These are phyloP conservation scores for Scrobipalpa costella DNA, from an alignment of 2,888 invertebrate species.

Conservation along the genomic window DNA sequence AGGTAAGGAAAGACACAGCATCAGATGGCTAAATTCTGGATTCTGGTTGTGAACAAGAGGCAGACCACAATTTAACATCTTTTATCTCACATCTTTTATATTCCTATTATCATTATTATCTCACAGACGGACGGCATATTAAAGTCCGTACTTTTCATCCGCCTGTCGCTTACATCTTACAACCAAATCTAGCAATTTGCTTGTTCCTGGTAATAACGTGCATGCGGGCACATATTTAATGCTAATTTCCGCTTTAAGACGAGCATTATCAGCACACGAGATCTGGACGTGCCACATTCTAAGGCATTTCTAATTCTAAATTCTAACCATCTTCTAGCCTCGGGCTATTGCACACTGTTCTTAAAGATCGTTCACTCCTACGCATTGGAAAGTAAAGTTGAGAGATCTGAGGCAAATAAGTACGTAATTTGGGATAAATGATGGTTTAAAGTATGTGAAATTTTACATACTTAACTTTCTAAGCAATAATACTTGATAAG, in stretches of 20 bases:
- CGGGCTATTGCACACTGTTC: constrained; percentile 3
- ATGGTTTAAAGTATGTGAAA: neutral
- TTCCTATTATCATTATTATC: too few relatives aligned
- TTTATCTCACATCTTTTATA: too few relatives aligned
- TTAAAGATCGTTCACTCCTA: constrained; percentile 1
- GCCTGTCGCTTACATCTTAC: neutral
- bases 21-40: too few relatives aligned
- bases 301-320: neutral
- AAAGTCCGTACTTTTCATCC: too few relatives aligned
- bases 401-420: neutral
- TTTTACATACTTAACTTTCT: neutral
- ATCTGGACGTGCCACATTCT: constrained; percentile 1
- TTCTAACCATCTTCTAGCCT: neutral
- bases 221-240: constrained; percentile 30
- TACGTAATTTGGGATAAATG: neutral
- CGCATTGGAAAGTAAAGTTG: constrained; percentile 7
- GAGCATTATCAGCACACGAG: constrained; percentile 9
- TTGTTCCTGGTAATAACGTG: constrained; percentile 7
- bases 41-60: too few relatives aligned
- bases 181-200: constrained; percentile 15
- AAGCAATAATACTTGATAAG: neutral
- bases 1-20: too few relatives aligned
- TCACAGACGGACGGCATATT: too few relatives aligned
- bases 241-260: constrained; percentile 17
- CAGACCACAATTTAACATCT: too few relatives aligned